Conservation (phyloP, 2,888 invertebrate genomes). For the Nephrotoma flavescens region DNA sequence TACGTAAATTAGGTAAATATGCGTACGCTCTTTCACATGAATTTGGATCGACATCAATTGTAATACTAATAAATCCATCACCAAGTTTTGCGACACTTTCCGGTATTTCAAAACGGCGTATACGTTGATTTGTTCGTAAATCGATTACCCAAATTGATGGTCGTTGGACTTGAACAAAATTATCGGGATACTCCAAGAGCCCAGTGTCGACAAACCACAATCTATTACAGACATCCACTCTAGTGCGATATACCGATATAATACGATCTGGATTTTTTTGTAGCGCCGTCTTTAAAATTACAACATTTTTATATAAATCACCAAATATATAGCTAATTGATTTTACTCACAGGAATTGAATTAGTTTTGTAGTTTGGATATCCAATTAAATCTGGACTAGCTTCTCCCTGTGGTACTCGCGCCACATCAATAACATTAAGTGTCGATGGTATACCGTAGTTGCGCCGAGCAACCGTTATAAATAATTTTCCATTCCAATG, state of each 20-base stretch:
- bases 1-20: slow-evolving; percentile 42
- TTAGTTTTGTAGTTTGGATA: slow-evolving; percentile 26
- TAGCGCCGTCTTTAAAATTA: slow-evolving; percentile 6
- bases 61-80: slow-evolving; percentile 44
- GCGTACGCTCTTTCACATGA: slow-evolving; percentile 51
- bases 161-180: slow-evolving; percentile 32
- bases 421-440: slow-evolving; percentile 36
- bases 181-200: slow-evolving; percentile 49
- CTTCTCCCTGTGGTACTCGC: background rate
- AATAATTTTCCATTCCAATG: slow-evolving; percentile 17
- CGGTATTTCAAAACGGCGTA: slow-evolving; percentile 38
- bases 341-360: slow-evolving; percentile 17
- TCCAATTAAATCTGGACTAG: slow-evolving; percentile 24
- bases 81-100: slow-evolving; percentile 21
- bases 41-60: slow-evolving; percentile 42
- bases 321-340: background rate
- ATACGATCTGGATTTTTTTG: slow-evolving; percentile 23
- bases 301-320: background rate
- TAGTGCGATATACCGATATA: slow-evolving; percentile 55
- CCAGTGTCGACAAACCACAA: slow-evolving; percentile 73
- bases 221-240: slow-evolving; percentile 53
- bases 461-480: slow-evolving; percentile 44
- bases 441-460: slow-evolving; percentile 45
- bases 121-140: slow-evolving; percentile 43
- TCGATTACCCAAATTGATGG: slow-evolving; percentile 53